Evolutionary conservation across 2,797 vertebrate species (phyloP).

Genomic region (Lacerta agilis): DNA sequence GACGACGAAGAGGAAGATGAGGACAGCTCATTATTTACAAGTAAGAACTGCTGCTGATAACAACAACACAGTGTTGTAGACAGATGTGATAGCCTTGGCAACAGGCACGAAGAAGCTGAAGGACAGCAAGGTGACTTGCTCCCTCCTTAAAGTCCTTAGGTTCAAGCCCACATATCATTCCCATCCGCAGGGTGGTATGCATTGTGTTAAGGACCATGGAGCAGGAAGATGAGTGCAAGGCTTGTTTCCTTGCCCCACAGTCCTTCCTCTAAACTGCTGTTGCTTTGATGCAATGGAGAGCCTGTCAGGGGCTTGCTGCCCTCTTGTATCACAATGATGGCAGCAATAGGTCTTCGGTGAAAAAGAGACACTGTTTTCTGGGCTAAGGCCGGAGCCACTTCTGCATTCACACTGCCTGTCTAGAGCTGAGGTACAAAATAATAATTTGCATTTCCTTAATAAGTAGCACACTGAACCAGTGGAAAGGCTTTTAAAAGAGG

Average conservation of each 20-base stretch:
- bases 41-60: conserved; percentile 70
- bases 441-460: not conserved
- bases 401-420: not conserved
- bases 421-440: not conserved
- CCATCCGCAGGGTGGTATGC: not conserved
- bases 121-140: not conserved
- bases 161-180: not conserved
- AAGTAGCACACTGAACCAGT: not conserved
- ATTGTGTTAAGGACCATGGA: not conserved
- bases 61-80: not conserved
- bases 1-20: conserved; percentile 91
- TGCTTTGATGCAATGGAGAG: not conserved
- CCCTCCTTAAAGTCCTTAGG: not conserved
- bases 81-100: not conserved
- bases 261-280: not conserved
- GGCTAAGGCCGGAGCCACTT: not conserved
- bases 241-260: not conserved
- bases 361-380: not conserved
- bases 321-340: not conserved
- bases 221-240: not conserved
- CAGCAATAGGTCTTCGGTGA: not conserved
- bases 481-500: not conserved
- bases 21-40: conserved; percentile 91
- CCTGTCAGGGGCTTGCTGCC: not conserved
- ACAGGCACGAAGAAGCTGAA: not conserved